Evolutionary conservation across 1,140 invertebrate genomes (phyloP).

Genomic region (Chelonus insularis): DNA sequence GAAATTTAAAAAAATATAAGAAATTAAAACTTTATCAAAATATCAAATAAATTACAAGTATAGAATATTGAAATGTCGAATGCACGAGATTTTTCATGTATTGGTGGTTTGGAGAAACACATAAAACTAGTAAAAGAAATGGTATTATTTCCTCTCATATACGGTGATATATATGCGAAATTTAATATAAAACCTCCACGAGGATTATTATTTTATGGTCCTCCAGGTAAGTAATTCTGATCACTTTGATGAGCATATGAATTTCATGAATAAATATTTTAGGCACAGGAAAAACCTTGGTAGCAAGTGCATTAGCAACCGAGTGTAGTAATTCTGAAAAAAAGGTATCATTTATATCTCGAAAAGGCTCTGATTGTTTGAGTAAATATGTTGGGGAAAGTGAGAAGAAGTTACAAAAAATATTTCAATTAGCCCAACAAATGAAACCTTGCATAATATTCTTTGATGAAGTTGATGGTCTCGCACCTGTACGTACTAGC

Average conservation of each 20-base stretch:
- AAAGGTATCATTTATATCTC: constrained; percentile 61
- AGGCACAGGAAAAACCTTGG: constrained; percentile 64
- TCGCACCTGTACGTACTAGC: constrained; percentile 68
- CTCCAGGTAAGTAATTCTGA: constrained; percentile 69
- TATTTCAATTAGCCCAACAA: constrained; percentile 65
- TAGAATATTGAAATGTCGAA: constrained; percentile 34
- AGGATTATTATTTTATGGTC: constrained; percentile 77
- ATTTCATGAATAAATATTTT: not conserved
- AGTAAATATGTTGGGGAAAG: constrained; percentile 64
- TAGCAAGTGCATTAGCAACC: constrained; percentile 59
- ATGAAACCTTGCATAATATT: constrained; percentile 76
- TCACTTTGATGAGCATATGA: not conserved
- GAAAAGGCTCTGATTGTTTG: constrained; percentile 62
- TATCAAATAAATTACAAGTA: not conserved
- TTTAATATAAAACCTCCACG: constrained; percentile 71
- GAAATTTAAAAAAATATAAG: too few relatives aligned
- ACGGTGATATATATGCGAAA: constrained; percentile 70
- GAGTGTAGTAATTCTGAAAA: constrained; percentile 60
- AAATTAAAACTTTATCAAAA: too few relatives aligned
- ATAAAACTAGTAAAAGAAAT: constrained; percentile 74
- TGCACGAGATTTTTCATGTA: constrained; percentile 59
- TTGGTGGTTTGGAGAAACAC: constrained; percentile 72
- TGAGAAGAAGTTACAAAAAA: constrained; percentile 59
- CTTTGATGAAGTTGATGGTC: constrained; percentile 76
- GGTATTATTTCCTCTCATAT: constrained; percentile 71